phyloP scores from a whole-genome alignment of 2,113 vertebrate species.

The Megaleporinus macrocephalus region DNA sequence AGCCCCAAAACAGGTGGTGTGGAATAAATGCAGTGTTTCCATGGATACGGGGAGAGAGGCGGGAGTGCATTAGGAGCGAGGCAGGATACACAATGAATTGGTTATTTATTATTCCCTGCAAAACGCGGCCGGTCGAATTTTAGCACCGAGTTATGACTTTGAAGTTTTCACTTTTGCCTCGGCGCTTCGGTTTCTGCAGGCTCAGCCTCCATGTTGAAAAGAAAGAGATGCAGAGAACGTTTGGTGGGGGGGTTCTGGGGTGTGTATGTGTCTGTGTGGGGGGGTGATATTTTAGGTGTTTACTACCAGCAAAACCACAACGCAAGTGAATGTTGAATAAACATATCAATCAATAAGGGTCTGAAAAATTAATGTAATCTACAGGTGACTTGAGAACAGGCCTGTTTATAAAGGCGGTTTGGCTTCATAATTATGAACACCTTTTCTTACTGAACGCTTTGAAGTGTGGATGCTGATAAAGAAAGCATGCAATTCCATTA shows the following conservation, averaged over 20 bases:
- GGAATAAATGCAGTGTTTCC: constrained; percentile 57
- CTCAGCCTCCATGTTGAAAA: neutral
- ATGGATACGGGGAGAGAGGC: constrained; percentile 57
- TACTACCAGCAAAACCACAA: neutral
- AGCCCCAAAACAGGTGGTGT: constrained; percentile 49
- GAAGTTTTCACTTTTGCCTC: neutral
- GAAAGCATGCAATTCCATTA: no score
- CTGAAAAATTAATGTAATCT: neutral
- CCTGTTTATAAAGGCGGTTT: neutral
- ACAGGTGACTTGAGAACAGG: no score
- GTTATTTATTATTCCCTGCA: constrained; percentile 32
- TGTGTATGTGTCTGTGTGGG: no score
- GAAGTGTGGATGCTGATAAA: neutral
- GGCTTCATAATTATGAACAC: neutral
- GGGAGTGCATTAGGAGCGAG: constrained; percentile 40
- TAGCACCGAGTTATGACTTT: constrained; percentile 38
- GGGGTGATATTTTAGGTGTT: neutral
- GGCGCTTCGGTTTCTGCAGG: neutral
- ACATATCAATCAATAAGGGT: neutral
- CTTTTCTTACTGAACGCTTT: neutral
- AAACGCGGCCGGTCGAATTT: constrained; percentile 30
- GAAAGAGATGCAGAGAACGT: neutral
- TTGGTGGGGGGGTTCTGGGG: no score
- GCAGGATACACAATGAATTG: constrained; percentile 40
- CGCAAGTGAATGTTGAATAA: neutral